phyloP scores from a whole-genome alignment of 1,140 invertebrate species.

The Plectus sambesii region DNA sequence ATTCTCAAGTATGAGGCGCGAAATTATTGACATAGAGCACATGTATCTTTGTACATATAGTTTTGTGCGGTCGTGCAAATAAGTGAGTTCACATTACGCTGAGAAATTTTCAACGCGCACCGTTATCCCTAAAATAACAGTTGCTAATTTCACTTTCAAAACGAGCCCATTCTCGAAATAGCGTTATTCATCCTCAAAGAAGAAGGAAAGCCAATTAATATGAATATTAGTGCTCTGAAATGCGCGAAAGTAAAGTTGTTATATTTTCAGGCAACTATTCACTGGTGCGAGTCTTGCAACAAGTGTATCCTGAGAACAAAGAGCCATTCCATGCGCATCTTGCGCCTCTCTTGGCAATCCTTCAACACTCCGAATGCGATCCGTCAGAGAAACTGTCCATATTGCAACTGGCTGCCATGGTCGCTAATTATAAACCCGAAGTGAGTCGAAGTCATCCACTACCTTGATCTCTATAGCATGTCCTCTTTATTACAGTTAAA shows the following conservation, averaged over 20 bases:
- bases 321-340: constrained; percentile 71
- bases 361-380: constrained; percentile 57
- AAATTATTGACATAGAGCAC: no score
- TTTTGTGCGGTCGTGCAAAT: no score
- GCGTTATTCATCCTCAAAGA: no score
- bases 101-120: no score
- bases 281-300: constrained; percentile 67
- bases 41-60: no score
- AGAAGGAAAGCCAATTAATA: no score
- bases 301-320: constrained; percentile 71
- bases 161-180: no score
- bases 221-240: constrained; percentile 10
- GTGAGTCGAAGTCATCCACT: constrained; percentile 49
- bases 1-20: no score
- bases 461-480: constrained; percentile 27
- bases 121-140: no score
- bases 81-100: no score
- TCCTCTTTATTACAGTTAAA: constrained; percentile 1
- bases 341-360: constrained; percentile 63
- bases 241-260: constrained; percentile 4
- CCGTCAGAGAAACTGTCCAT: constrained; percentile 66
- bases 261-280: constrained; percentile 70
- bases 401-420: constrained; percentile 64
- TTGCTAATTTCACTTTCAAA: no score
- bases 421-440: constrained; percentile 64